These are phyloP conservation scores for Passerculus sandwichensis DNA, from an alignment of 2,797 vertebrate genomes.

Conservation along the genomic window DNA sequence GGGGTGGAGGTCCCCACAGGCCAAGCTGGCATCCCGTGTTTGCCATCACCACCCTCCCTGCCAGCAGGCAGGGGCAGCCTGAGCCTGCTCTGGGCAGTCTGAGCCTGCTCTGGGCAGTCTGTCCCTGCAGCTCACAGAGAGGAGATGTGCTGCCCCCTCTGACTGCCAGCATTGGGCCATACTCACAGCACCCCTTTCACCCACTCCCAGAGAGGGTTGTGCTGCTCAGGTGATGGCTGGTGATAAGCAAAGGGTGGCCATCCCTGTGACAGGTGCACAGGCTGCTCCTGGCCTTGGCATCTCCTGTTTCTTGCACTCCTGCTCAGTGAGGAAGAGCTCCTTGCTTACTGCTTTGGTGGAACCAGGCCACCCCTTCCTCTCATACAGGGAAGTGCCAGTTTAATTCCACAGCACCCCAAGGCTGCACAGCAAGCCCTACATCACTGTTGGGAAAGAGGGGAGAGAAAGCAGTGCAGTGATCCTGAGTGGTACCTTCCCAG, in stretches of 20 bases:
- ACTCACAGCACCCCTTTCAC: background rate
- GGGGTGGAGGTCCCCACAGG: background rate
- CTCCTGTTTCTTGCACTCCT: background rate
- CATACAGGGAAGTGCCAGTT: fast-evolving
- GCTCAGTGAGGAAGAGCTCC: background rate
- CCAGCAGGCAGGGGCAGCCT: background rate
- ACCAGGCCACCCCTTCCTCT: background rate
- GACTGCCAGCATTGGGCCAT: background rate
- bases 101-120: background rate
- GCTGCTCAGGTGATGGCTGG: background rate
- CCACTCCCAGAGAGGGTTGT: background rate
- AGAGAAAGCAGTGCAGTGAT: background rate
- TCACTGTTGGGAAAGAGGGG: background rate
- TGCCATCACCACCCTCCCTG: background rate
- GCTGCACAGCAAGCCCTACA: background rate
- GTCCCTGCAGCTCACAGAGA: background rate
- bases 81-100: background rate
- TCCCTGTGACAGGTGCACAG: fast-evolving
- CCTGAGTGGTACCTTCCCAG: background rate
- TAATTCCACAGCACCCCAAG: background rate
- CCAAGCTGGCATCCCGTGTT: background rate
- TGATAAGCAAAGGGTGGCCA: background rate
- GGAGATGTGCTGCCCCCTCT: background rate
- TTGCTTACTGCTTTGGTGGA: background rate
- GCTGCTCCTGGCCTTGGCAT: background rate